Percentiles rank a stretch among this genome's conserved stretches.
phyloP scores from a whole-genome alignment of 92 coral and sea anemone species.

The Parazoanthus atlanticus region DNA sequence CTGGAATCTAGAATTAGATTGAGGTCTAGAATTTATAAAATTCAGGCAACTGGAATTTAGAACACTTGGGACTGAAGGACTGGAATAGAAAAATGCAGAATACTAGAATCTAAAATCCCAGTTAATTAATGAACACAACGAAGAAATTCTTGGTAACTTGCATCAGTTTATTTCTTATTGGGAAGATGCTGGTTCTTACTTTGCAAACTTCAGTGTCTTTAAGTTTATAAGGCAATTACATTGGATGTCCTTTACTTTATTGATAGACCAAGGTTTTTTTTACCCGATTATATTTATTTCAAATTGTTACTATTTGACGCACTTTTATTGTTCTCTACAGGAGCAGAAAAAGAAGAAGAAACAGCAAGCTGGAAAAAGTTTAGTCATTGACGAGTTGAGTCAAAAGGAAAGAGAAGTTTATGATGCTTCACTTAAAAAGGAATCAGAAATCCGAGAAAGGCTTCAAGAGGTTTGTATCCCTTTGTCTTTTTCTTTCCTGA shows the following conservation, averaged over 20 bases:
- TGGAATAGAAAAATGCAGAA: too few species aligned
- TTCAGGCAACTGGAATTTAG: too few species aligned
- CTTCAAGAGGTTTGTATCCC: constrained; percentile 67
- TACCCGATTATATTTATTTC: neutral
- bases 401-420: constrained; percentile 83
- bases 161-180: too few species aligned
- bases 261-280: neutral
- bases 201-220: neutral
- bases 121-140: too few species aligned
- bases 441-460: constrained; percentile 82
- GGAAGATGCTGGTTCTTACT: neutral
- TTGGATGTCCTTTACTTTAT: neutral
- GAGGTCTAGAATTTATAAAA: too few species aligned
- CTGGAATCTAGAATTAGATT: too few species aligned
- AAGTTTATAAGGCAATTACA: neutral
- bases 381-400: constrained; percentile 70
- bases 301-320: neutral
- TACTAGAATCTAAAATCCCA: too few species aligned
- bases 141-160: too few species aligned
- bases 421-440: constrained; percentile 81
- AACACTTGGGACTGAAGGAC: too few species aligned
- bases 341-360: constrained; percentile 80
- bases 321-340: constrained; percentile 43
- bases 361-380: constrained; percentile 61
- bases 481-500: neutral